Base-by-base conservation (phyloP, 2,113 vertebrate genomes). In the Suricata suricatta region DNA sequence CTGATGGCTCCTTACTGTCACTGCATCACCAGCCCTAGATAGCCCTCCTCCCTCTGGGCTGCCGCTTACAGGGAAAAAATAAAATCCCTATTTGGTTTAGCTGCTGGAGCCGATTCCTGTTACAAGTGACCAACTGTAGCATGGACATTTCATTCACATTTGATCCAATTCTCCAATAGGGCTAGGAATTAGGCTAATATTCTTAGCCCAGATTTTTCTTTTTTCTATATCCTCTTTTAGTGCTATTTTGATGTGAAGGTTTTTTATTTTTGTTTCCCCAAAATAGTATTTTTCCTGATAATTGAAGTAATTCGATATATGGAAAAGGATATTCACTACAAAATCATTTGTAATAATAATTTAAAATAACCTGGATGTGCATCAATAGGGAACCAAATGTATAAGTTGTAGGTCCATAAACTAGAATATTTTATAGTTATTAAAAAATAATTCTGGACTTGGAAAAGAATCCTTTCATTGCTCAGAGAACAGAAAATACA, bases 391-490 rank as follows among this genome's bases (percentile, higher is more conserved):
- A 89, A 72, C 54, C 23, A 2, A 76, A 84, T 52, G 9, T n/a
- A 7, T 44, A 77, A 83, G 13, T 57, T 71, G 25, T 9, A 72
- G 47, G 41, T 25, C 14, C 69, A 90, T 54, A 57, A 88, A 35
- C 60, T 66, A 81, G 27, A 79, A 31, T 54, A 88, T n/a, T 79
- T n/a, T 54, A 11, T 23, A 64, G 27, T 88, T 79, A 66, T 47
- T 64, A 17, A 57, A 47, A 79, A 88, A 64, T 31, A 88, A 41
- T 93, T 57, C 54, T 4, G 84, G 29, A 77, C 60, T 85, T 88
- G 35, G 79, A 95, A 92, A 44, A 4, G 12, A 76, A 57, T 71
- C 88, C 66, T 63, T 77, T 88, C 52, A 60, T 60, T 95, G 38
- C 21, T 88, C 47, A 82, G 57, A 63, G 19, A 44, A 68, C 81